Evolutionary conservation across 1,140 invertebrate species (phyloP), one percentile per base, ranked within the genome.

Genomic region (Drosophila athabasca): DNA sequence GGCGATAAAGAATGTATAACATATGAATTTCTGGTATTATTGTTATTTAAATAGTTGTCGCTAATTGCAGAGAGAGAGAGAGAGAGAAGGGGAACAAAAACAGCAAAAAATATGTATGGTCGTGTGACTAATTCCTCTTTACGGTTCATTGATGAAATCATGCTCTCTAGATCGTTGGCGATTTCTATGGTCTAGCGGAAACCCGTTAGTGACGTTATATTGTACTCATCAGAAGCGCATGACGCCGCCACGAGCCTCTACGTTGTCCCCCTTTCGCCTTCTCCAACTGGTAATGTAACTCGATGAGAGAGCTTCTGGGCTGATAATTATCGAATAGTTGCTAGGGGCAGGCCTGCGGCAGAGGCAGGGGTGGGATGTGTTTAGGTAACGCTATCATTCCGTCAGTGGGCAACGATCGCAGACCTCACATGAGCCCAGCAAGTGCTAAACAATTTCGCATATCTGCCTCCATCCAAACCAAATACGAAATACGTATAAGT

Each of bases 121-220:
- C 82, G 79, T 87, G 77, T 84, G 82, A 85, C 78, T 81, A 81
- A 85, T 59, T 69, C 67, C 13, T 53, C 48, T 54, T 61, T 65
- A 35, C 48, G 65, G 45, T 76, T 57, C 67, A 76, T 82, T 83
- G 79, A 74, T 68, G 62, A 51, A 67, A 51, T 62, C 57, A 78
- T 78, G 53, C 46, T 45, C 11, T 11, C 50, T 6, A 45, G 3
- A 15, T 50, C 11, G 15, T 24, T 45, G 61, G 29, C 35, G 62
- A 51, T 61, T 75, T 19, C 17, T 66, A 58, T 62, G 39, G 29
- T 29, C 43, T 26, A 46, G 67, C 58, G 49, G 35, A n/a, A 70
- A 69, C 65, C 67, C 29, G 53, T 62, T 72, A 61, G 26, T 74
- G 61, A 74, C 71, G 71, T 74, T 55, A 26, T 26, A 26, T 5